These are phyloP conservation scores for Macrocentrus cingulum DNA, from an alignment of 1,140 invertebrate species.

Conservation along the genomic window DNA sequence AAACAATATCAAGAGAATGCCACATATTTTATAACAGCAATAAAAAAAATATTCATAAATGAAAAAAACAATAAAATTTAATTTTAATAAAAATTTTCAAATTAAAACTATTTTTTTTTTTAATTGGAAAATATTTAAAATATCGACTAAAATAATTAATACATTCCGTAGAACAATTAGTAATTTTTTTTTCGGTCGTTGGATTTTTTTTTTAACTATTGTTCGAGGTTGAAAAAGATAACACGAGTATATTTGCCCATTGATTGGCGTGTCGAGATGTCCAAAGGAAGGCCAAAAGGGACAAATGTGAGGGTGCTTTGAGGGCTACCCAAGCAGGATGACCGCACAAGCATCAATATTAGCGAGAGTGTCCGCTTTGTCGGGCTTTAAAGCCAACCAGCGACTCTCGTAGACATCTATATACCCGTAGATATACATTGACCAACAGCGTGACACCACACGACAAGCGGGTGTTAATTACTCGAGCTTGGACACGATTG, in stretches of 20 bases:
- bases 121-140: too few species aligned
- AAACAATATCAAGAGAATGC: neutral
- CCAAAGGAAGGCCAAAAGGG: neutral
- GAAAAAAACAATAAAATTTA: too few species aligned
- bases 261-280: neutral
- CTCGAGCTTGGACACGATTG: neutral
- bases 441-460: slow-evolving; percentile 5
- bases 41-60: neutral
- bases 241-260: neutral
- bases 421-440: neutral
- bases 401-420: slow-evolving; percentile 10
- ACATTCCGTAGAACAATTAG: too few species aligned
- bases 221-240: too few species aligned
- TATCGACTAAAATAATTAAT: neutral
- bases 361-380: slow-evolving; percentile 25
- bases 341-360: slow-evolving; percentile 32
- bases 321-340: slow-evolving; percentile 8
- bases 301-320: slow-evolving; percentile 12
- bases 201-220: too few species aligned
- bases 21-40: neutral
- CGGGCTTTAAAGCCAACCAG: slow-evolving; percentile 14
- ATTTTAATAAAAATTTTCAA: too few species aligned
- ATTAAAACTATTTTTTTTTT: too few species aligned
- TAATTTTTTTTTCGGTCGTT: too few species aligned
- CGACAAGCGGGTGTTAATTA: slow-evolving; percentile 8